These are phyloP conservation scores for Lamprologus tigripictilis DNA, from an alignment of 2,113 vertebrate genomes.

Conservation along the genomic window DNA sequence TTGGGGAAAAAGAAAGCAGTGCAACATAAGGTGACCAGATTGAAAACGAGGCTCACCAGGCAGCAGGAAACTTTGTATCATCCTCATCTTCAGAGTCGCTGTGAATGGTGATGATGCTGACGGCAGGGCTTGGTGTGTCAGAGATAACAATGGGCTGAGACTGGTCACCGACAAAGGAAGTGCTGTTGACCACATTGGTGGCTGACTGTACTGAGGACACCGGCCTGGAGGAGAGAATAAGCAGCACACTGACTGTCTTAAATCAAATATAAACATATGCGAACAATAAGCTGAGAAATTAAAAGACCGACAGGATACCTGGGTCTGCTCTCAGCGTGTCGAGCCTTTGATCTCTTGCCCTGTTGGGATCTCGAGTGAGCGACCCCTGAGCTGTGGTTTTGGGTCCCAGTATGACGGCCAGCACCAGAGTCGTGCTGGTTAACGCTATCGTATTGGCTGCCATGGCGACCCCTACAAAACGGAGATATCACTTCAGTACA, in stretches of 20 bases:
- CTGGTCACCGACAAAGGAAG: conserved; percentile 72
- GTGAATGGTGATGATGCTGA: conserved; percentile 98
- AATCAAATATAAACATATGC: not conserved
- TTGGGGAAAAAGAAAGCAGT: rapidly evolving
- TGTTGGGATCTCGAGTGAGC: conserved; percentile 80
- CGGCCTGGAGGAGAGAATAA: conserved; percentile 58
- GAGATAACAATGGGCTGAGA: conserved; percentile 94
- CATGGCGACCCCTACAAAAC: conserved; percentile 74
- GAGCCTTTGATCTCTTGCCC: conserved; percentile 83
- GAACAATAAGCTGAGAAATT: not conserved
- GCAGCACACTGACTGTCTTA: not conserved
- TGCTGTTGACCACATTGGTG: conserved; percentile 75
- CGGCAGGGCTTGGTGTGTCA: conserved; percentile 91
- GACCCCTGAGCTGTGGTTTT: conserved; percentile 78
- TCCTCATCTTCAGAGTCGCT: conserved; percentile 97
- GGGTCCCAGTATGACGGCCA: conserved; percentile 78
- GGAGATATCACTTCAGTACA: too few relatives aligned
- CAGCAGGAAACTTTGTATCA: conserved; percentile 84
- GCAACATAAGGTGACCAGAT: not conserved
- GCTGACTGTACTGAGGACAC: conserved; percentile 71
- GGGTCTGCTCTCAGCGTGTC: conserved; percentile 74
- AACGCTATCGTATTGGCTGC: conserved; percentile 81
- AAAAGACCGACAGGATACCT: conserved; percentile 20
- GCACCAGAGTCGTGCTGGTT: conserved; percentile 82
- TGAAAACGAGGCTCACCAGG: conserved; percentile 54